Evolutionary conservation across 2,888 invertebrate genomes (phyloP).

Genomic region (Eremobia ochroleuca): DNA sequence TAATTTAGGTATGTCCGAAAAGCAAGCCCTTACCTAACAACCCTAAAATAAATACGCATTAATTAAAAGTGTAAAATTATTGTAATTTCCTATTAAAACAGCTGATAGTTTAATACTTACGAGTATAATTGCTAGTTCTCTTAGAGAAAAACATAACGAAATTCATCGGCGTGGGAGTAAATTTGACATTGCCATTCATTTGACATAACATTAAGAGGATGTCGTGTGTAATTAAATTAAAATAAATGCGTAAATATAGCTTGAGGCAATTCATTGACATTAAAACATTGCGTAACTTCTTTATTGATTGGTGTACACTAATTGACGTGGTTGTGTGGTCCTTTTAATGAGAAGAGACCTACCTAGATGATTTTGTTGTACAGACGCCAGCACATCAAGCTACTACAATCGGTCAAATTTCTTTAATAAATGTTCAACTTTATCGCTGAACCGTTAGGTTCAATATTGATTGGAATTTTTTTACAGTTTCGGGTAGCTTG

Average conservation of each 20-base stretch:
- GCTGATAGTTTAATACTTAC: background rate
- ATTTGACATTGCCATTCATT: constrained; percentile 14
- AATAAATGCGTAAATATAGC: background rate
- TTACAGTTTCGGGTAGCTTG: no score
- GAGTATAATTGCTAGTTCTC: background rate
- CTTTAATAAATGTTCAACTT: no score
- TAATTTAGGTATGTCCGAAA: background rate
- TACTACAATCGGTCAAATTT: no score
- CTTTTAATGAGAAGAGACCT: background rate
- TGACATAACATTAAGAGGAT: constrained; percentile 1
- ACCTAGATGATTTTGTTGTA: background rate
- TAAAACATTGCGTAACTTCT: background rate
- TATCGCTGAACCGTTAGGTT: no score
- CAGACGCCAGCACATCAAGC: no score
- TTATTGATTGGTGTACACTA: constrained; percentile 1
- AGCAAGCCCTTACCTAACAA: background rate
- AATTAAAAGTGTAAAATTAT: background rate
- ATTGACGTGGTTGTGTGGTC: constrained; percentile 5
- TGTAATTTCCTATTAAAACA: background rate
- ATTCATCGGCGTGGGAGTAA: constrained; percentile 2
- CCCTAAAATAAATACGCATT: background rate
- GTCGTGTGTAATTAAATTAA: constrained; percentile 28
- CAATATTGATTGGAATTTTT: no score
- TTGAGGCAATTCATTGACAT: constrained; percentile 14
- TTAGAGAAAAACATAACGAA: background rate